Evolutionary conservation across 2,888 invertebrate genomes (phyloP), one percentile per base, ranked within the genome.

Genomic region (Cephus pulcher): DNA sequence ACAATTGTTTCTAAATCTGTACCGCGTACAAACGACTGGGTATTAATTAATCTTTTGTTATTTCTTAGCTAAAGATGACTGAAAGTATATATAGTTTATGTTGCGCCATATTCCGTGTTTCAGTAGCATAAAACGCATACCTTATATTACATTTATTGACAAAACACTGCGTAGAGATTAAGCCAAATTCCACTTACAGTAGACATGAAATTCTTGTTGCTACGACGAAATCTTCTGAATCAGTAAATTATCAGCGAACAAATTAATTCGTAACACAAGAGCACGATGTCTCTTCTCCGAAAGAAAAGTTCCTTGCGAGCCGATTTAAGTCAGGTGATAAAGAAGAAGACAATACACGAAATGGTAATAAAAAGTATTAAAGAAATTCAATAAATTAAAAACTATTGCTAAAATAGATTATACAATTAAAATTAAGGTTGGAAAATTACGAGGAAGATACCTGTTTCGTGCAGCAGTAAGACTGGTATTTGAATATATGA

Each of bases 391-490:
- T 23, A 74, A 37, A 69, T 35, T 70, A 32, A n/a, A 73, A 32
- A 11, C 35, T 12, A 23, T 56, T 12, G 9, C 2, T 76, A 32
- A 12, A 32, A 76, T 69, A 71, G 3, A 4, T 74, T 69, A 30
- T 35, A 30, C 12, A 11, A 34, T 34, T n/a, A 33, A 34, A 69
- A 76, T 15, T 23, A 40, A 83, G 85, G 77, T 80, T 0, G 76
- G 80, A 4, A 84, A 82, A 76, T 79, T 90, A n/a, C 87, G 80
- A 40, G 89, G 89, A 35, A 84, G 82, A 78, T 84, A 86, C 80
- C 82, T 86, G 34, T 91, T 90, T 76, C 88, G 88, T 12, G 83
- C 89, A 4, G 78, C 80, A 0, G 83, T 87, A 1, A 85, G 90
- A 78, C 83, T 83, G 1, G 87, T 90, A 30, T 56, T 89, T 4